Evolutionary conservation across 2,113 vertebrate species (phyloP).

Genomic region (Hippocampus mohnikei): DNA sequence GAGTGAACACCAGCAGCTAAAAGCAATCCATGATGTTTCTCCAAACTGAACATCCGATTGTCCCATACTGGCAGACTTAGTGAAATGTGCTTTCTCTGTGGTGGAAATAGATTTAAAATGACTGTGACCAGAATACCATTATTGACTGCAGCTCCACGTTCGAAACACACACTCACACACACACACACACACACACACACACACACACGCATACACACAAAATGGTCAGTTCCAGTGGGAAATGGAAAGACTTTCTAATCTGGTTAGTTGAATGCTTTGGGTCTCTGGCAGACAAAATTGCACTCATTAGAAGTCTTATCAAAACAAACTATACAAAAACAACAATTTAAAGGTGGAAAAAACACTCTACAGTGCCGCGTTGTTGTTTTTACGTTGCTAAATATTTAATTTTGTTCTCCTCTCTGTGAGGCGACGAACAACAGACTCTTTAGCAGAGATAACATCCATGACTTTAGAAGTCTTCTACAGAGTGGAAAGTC

Average conservation of each 20-base stretch:
- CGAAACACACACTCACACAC: not conserved
- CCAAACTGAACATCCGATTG: not conserved
- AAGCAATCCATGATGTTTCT: not conserved
- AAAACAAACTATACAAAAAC: not conserved
- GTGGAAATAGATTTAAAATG: constrained; percentile 36
- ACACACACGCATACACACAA: not conserved
- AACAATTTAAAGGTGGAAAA: not conserved
- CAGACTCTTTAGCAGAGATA: not conserved
- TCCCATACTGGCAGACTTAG: not conserved
- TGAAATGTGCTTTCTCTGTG: constrained; percentile 12
- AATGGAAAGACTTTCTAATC: constrained; percentile 35
- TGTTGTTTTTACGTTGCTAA: not conserved
- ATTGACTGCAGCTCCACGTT: constrained; percentile 16
- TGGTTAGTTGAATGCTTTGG: constrained; percentile 22
- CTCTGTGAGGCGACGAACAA: not conserved
- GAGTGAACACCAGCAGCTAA: not conserved
- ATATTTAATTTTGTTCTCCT: not conserved
- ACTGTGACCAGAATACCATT: constrained; percentile 23
- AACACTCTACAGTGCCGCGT: too few species aligned
- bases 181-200: too few species aligned
- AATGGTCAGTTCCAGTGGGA: constrained; percentile 28
- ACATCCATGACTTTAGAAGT: not conserved
- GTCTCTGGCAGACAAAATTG: constrained; percentile 9
- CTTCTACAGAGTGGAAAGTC: not conserved
- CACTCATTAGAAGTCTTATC: not conserved